Percentiles rank a stretch among this genome's conserved stretches.
These are phyloP conservation scores for Drosophila birchii DNA, from an alignment of 2,888 invertebrate genomes.

Conservation along the genomic window DNA sequence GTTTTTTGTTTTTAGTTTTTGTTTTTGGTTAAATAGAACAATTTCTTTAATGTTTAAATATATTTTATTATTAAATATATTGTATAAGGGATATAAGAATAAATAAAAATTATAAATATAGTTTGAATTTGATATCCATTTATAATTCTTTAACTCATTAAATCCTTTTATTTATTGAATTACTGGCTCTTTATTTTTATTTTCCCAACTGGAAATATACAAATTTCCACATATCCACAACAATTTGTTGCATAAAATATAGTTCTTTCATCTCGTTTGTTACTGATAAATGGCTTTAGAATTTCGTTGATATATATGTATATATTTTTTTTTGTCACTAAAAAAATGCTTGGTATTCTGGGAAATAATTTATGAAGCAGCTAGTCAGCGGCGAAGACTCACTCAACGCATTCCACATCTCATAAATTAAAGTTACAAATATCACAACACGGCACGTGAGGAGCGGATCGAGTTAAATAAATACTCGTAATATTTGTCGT, in stretches of 20 bases:
- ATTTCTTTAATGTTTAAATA: not conserved
- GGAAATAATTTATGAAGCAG: constrained; percentile 65
- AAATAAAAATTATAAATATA: not conserved
- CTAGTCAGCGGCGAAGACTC: constrained; percentile 44
- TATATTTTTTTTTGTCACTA: constrained; percentile 49
- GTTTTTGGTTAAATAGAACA: constrained; percentile 8
- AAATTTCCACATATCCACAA: constrained; percentile 41
- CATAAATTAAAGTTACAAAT: constrained; percentile 72
- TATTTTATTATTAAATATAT: not conserved
- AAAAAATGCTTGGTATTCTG: constrained; percentile 64
- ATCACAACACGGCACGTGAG: constrained; percentile 38
- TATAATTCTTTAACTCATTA: not conserved
- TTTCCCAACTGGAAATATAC: constrained; percentile 12
- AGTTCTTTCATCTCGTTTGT: constrained; percentile 54
- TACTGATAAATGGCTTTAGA: constrained; percentile 61
- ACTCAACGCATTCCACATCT: constrained; percentile 53
- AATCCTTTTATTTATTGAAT: constrained; percentile 9
- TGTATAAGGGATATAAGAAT: not conserved
- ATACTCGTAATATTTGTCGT: constrained; percentile 34
- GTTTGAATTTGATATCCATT: not conserved
- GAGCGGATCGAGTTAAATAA: constrained; percentile 29
- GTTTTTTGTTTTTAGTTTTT: not conserved
- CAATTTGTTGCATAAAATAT: constrained; percentile 44
- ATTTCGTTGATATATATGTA: constrained; percentile 56
- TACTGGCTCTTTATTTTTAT: not conserved